Base-by-base conservation (phyloP, 2,113 vertebrate species). In the Pavo muticus region DNA sequence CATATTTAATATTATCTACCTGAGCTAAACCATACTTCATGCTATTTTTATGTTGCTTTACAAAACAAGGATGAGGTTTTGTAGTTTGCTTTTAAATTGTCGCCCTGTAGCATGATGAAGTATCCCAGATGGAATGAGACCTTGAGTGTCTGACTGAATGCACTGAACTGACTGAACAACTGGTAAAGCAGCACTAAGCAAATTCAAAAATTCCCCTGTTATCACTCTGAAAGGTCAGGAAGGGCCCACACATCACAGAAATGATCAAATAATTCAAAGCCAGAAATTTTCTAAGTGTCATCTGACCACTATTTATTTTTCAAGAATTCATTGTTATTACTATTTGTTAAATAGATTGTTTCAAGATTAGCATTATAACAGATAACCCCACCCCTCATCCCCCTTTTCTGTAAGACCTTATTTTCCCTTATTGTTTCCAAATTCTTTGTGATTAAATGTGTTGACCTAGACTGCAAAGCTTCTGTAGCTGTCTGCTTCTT, bases 1-100 rank as follows among this genome's bases (percentile, higher is more conserved):
- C 73, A 90, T 80, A 93, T 84, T 96, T 87, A 96, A 78, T 68
- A 48, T 25, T 44, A 85, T 74, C 54, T 87, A 67, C 16, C 15
- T 67, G 57, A 75, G 64, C 19, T 20, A 88, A 89, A 68, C 40
- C 72, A 44, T 93, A 19, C 9, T 86, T 96, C 76, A 65, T 16
- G 35, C 44, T 72, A 14, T 48, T 94, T 94, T 93, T 88, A 45
- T 91, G 40, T 14, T 80, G 56, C 72, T 67, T 91, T 52, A 76
- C 18, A 86, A 74, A 94, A 92, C 1, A 14, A 82, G 48, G 50
- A 68, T 59, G 69, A 68, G 8, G 7, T 44, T 23, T 64, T 73
- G 57, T 54, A 81, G 56, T 92, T 76, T 85, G 57, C 16, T 88
- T 91, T 89, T 77, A 40, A 92, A 57, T 88, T 80, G 56, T 76